Evolutionary conservation across 2,797 vertebrate species (phyloP).

Genomic region (Malacoctenus gilli): DNA sequence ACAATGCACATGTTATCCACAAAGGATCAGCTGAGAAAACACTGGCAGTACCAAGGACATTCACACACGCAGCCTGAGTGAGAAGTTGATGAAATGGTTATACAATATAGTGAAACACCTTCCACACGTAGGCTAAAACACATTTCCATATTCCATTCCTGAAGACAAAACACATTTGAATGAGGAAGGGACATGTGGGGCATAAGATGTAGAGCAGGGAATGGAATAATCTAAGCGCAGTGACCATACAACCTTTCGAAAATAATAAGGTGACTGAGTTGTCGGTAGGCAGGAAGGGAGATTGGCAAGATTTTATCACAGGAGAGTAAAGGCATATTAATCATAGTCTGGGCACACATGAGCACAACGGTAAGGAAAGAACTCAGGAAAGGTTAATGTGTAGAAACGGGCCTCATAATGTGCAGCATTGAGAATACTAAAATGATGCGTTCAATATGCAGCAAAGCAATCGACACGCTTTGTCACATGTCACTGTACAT

Average conservation of each 20-base stretch:
- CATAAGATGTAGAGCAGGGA: constrained; percentile 53
- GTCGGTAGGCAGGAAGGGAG: constrained; percentile 56
- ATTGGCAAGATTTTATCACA: constrained; percentile 77
- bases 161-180: constrained; percentile 68
- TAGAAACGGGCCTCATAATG: constrained; percentile 68
- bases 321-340: constrained; percentile 72
- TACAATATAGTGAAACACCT: constrained; percentile 58
- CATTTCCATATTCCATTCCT: constrained; percentile 77
- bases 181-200: constrained; percentile 55
- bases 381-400: constrained; percentile 73
- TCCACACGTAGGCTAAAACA: constrained; percentile 49
- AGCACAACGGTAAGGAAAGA: constrained; percentile 58
- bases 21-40: constrained; percentile 41
- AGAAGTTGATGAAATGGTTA: constrained; percentile 67
- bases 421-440: constrained; percentile 58
- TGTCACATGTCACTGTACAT: constrained; percentile 61
- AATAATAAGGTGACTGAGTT: constrained; percentile 73
- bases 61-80: constrained; percentile 26
- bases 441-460: constrained; percentile 58
- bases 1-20: constrained; percentile 32
- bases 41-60: constrained; percentile 39
- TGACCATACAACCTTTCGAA: constrained; percentile 73
- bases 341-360: constrained; percentile 61
- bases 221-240: constrained; percentile 73
- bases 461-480: constrained; percentile 59